These are phyloP conservation scores for Crocuta crocuta DNA, from an alignment of 2,113 vertebrate species.

Conservation along the genomic window DNA sequence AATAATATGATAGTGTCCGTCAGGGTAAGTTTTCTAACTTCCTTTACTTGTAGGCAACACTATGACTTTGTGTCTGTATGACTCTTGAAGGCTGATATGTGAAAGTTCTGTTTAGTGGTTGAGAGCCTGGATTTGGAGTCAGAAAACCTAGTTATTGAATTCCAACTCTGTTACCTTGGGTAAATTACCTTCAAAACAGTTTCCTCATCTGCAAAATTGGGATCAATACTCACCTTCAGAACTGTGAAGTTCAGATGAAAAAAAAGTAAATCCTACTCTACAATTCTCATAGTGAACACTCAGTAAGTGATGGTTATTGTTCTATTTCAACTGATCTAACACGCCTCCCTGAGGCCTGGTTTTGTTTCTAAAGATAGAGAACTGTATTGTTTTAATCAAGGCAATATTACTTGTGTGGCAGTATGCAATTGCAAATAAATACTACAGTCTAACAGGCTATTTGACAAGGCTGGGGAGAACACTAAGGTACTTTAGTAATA, in stretches of 20 bases:
- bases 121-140: neutral
- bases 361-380: constrained; percentile 21
- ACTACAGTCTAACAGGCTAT: neutral
- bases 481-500: neutral
- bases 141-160: neutral
- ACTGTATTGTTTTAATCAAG: constrained; percentile 1
- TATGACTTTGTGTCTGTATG: neutral
- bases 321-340: neutral
- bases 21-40: neutral
- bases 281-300: neutral
- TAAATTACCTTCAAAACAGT: constrained; percentile 39
- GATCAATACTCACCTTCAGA: neutral
- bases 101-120: neutral
- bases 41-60: neutral
- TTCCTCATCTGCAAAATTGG: constrained; percentile 12
- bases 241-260: neutral
- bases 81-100: neutral
- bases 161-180: neutral
- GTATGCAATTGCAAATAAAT: neutral
- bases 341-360: neutral
- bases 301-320: neutral
- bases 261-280: neutral
- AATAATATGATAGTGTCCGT: neutral
- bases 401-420: neutral
- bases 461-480: neutral